Evolutionary conservation across 2,113 vertebrate genomes (phyloP).

Genomic region (Ifrita kowaldi): DNA sequence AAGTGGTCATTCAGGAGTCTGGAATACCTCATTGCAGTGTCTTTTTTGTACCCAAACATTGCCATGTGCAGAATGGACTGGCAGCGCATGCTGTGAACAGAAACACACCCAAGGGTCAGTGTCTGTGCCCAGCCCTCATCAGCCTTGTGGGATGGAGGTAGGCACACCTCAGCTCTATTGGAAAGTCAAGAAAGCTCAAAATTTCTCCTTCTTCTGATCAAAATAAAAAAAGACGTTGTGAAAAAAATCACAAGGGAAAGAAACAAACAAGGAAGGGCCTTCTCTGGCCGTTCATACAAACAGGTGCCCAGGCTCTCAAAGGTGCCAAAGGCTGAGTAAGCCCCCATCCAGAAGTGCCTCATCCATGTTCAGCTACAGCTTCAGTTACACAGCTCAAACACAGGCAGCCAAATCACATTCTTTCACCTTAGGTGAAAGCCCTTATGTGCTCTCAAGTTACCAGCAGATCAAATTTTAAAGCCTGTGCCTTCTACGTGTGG

Average conservation of each 20-base stretch:
- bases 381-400: background rate
- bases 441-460: background rate
- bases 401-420: background rate
- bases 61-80: conserved; percentile 92
- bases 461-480: background rate
- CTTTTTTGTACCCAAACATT: conserved; percentile 89
- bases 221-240: background rate
- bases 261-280: background rate
- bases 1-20: conserved; percentile 89
- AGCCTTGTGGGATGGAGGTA: background rate
- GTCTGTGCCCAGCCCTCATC: background rate
- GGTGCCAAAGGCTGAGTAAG: background rate
- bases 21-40: conserved; percentile 87
- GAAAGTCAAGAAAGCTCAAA: background rate
- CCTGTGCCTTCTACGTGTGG: background rate
- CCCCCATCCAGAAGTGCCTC: background rate
- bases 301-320: background rate
- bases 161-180: background rate
- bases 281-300: background rate
- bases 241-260: background rate
- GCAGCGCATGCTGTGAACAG: conserved; percentile 83
- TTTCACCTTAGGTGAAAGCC: background rate
- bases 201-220: background rate
- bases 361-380: background rate
- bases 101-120: background rate